phyloP scores from a whole-genome alignment of 2,797 vertebrate species.

The Pseudochromis fuscus region DNA sequence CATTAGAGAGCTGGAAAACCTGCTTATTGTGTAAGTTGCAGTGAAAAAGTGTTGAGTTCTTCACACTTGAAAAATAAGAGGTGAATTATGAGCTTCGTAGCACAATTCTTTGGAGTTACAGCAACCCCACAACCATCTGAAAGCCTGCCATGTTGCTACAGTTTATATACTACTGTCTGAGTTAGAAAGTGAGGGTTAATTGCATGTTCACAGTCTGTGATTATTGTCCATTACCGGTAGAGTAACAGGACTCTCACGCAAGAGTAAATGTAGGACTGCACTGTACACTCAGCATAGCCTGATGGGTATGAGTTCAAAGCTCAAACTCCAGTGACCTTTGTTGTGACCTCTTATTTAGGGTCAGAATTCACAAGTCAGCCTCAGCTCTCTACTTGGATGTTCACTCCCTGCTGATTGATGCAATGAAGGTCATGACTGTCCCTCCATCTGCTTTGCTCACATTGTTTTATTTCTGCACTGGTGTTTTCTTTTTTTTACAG shows the following conservation, averaged over 20 bases:
- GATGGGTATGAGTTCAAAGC: constrained; percentile 9
- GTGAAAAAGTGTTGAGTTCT: not conserved
- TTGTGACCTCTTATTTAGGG: constrained; percentile 44
- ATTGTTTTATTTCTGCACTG: constrained; percentile 1
- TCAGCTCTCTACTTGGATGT: constrained; percentile 11
- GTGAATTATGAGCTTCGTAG: not conserved
- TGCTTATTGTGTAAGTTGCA: not conserved
- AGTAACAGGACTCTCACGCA: too few relatives aligned
- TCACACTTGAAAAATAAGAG: not conserved
- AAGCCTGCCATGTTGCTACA: not conserved
- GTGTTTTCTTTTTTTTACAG: not conserved
- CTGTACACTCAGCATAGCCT: constrained; percentile 7
- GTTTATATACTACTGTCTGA: not conserved
- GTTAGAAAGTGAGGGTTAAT: too few relatives aligned
- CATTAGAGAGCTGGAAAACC: not conserved
- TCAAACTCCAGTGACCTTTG: constrained; percentile 41
- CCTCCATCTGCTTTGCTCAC: not conserved
- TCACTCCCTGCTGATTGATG: constrained; percentile 26
- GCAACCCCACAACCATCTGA: not conserved
- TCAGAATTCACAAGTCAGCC: constrained; percentile 47
- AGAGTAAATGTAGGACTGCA: not conserved
- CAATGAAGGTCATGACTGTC: constrained; percentile 4
- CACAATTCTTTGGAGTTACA: not conserved
- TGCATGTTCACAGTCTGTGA: too few relatives aligned
- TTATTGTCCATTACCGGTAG: not conserved